Evolutionary conservation across 2,797 vertebrate species (phyloP), one percentile per base, ranked within the genome.

Genomic region (Urocyon cinereoargenteus): DNA sequence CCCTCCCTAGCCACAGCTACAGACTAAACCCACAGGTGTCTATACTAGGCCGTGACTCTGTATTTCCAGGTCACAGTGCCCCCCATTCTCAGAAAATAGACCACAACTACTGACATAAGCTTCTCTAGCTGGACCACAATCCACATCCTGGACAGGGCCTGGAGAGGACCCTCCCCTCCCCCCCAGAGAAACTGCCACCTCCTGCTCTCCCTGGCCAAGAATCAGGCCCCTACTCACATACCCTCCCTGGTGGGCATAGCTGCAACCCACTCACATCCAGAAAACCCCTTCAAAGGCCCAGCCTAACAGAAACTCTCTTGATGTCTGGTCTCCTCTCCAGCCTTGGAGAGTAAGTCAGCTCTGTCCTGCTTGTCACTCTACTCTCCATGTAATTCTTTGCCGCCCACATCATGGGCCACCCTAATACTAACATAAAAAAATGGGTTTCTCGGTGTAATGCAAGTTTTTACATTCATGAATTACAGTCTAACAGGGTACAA

Each of bases 161-260:
- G 4, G n/a, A 19, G 8, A 68, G 6, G 34, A 18, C 66, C 40
- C 40, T 45, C 40, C 40, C 40, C 40, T 6, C 40, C 40, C 5
- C 66, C 8, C 66, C 9, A 0, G 9, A 34, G 66, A 68, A 68
- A 68, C 8, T 34, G 8, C 19, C 18, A 68, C 16, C 66, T 68
- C 18, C 8, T 11, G 18, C 66, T 68, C 18, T 34, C 34, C 66
- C n/a, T 68, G 66, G 66, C n/a, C n/a, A 34, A 34, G 66, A 68
- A n/a, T 34, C 0, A 1, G 8, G n/a, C n/a, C 66, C n/a, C n/a
- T 19, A n/a, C 31, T 8, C 6, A 31, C 1, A 6, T 15, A 66
- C 6, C 62, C 15, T n/a, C 14, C 28, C 64, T 31, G 28, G 3
- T 18, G 15, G 4, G 8, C n/a, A 68, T 16, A 68, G 66, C n/a